Base-by-base conservation (phyloP, 2,888 invertebrate species). In the Cataglyphis albicans region DNA sequence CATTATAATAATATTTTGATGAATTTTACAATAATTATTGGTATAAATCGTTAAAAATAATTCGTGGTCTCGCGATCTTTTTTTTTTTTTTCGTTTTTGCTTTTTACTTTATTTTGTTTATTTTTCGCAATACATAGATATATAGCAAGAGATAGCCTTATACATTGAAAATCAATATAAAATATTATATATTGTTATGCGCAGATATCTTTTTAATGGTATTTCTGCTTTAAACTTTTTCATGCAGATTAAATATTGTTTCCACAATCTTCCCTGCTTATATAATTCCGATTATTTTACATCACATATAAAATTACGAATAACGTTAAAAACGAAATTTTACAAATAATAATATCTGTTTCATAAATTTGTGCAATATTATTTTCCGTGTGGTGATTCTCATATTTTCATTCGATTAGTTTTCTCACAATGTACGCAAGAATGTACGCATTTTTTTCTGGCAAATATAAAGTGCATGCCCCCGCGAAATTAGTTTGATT, bases 161-260 rank as follows among this genome's bases (percentile, higher is more conserved):
- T 48, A 25, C 57, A 41, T 80, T 70, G 70, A 80, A 80, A 80
- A 80, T 80, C 78, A 44, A 80, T 80, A 70, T 70, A 70, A 70
- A 59, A 35, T 70, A 59, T 70, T n/a, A n/a, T 59, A 78, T 59
- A 44, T 57, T 78, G 41, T 41, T 35, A 44, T 21, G 0, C 12
- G 35, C 57, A 41, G 41, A 35, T 70, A 59, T 44, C 68, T 32
- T 35, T 29, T 80, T 80, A 80, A 80, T 10, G 35, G 44, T 18
- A 59, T 80, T 80, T 70, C 70, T 32, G 59, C 44, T 80, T 80
- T 70, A 80, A 80, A 18, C 6, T 9, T 7, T 32, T 29, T 15
- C 18, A 48, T 9, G 18, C 25, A 35, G 21, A 59, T 59, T 29
- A 9, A 12, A 15, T 15, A 35, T 48, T 52, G 32, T 35, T 29